Conservation (phyloP, 2,113 vertebrate genomes). For the Tetrax tetrax region DNA sequence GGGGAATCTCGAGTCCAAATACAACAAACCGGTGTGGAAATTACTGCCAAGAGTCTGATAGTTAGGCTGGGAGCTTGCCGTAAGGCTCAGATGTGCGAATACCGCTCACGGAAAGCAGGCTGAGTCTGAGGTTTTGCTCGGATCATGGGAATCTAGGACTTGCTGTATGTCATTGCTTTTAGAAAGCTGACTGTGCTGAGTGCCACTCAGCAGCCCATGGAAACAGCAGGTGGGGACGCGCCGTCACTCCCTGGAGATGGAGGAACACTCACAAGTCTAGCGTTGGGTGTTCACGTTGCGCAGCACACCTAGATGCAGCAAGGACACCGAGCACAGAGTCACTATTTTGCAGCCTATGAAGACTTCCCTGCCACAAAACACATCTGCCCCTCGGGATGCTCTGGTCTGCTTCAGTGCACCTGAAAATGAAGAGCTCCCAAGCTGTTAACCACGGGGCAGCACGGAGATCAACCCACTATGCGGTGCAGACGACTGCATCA, state of each 20-base stretch:
- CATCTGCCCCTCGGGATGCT: not conserved
- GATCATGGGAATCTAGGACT: not conserved
- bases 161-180: not conserved
- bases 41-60: constrained; percentile 69
- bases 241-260: fast-evolving
- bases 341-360: not conserved
- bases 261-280: fast-evolving
- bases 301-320: not conserved
- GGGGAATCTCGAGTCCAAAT: constrained; percentile 72
- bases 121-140: not conserved
- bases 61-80: constrained; percentile 44
- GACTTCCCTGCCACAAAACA: not conserved
- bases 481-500: fast-evolving
- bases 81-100: constrained; percentile 46
- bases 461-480: fast-evolving
- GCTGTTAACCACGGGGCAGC: fast-evolving
- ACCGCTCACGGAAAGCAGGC: not conserved
- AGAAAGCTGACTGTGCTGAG: not conserved
- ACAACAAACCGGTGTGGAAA: constrained; percentile 65
- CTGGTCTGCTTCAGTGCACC: not conserved
- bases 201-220: not conserved
- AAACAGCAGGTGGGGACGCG: not conserved
- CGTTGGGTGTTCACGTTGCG: not conserved
- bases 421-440: not conserved
- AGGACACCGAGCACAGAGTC: not conserved